A percentile compares a stretch with the other conserved stretches of the same genome.
These are phyloP conservation scores for Leiothrix lutea DNA, from an alignment of 2,113 vertebrate genomes.

Conservation along the genomic window DNA sequence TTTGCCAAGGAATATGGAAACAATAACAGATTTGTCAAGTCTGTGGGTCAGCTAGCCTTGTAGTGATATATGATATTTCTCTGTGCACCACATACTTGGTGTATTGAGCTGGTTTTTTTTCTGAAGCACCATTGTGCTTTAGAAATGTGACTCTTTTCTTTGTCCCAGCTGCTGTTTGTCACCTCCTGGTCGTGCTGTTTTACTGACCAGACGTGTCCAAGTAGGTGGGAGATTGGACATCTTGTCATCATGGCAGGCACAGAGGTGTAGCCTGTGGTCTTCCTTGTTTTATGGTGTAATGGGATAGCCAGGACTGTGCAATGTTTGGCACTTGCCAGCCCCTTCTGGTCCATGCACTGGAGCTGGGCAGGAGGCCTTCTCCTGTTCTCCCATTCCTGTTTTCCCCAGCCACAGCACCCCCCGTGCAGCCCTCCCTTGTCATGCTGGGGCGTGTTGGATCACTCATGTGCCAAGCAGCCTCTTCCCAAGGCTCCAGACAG, in stretches of 20 bases:
- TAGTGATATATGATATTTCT: conserved; percentile 38
- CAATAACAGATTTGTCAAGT: conserved; percentile 51
- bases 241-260: not conserved
- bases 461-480: not conserved
- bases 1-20: conserved; percentile 56
- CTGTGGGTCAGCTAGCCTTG: conserved; percentile 19
- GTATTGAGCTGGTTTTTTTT: not conserved
- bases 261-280: not conserved
- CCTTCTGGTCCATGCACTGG: not conserved
- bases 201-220: not conserved
- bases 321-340: not conserved
- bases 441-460: accelerated
- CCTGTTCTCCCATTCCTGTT: accelerated
- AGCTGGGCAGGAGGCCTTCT: not conserved
- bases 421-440: accelerated
- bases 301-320: not conserved
- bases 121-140: not conserved
- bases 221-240: not conserved
- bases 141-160: not conserved
- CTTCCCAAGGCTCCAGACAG: not conserved
- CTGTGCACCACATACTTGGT: not conserved
- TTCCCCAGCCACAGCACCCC: not conserved
- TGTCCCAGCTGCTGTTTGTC: not conserved
- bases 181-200: not conserved
- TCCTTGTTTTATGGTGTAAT: not conserved